phyloP scores from a whole-genome alignment of 1,140 invertebrate genomes.

The Drosophila nannoptera region DNA sequence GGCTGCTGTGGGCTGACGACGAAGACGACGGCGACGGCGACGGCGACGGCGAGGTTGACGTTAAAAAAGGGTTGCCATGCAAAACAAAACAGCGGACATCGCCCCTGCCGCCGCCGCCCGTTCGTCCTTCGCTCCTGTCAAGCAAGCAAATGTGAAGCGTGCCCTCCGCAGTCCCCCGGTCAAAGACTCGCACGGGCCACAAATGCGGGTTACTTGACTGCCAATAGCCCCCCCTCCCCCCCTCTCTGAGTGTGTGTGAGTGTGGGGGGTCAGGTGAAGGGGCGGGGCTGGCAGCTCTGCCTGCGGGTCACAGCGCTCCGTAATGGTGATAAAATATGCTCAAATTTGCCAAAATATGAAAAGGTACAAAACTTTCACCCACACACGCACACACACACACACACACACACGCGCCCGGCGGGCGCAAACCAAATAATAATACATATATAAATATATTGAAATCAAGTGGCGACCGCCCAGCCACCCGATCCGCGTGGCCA shows the following conservation, averaged over 20 bases:
- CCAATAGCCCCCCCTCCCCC: constrained; percentile 44
- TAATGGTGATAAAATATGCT: constrained; percentile 78
- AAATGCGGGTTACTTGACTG: constrained; percentile 46
- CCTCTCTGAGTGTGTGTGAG: constrained; percentile 18
- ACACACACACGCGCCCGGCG: constrained; percentile 41
- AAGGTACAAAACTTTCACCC: constrained; percentile 55
- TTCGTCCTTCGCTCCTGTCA: not conserved
- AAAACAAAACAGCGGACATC: constrained; percentile 36
- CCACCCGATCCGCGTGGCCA: constrained; percentile 2
- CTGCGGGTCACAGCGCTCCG: constrained; percentile 63
- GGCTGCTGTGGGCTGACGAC: constrained; percentile 12
- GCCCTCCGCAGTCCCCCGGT: not conserved
- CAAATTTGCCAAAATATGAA: constrained; percentile 78
- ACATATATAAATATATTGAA: constrained; percentile 51
- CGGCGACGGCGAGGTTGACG: constrained; percentile 35
- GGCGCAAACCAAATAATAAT: constrained; percentile 36
- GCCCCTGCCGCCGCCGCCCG: not conserved
- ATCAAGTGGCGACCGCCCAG: constrained; percentile 45
- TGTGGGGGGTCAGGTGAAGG: not conserved
- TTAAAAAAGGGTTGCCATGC: constrained; percentile 53
- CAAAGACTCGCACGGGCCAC: constrained; percentile 17
- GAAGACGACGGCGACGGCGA: constrained; percentile 17
- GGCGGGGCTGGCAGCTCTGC: constrained; percentile 21
- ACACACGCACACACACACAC: no score
- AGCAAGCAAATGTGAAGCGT: constrained; percentile 1